Conservation (phyloP, 2,113 vertebrate genomes). For the Nycticorax nycticorax region DNA sequence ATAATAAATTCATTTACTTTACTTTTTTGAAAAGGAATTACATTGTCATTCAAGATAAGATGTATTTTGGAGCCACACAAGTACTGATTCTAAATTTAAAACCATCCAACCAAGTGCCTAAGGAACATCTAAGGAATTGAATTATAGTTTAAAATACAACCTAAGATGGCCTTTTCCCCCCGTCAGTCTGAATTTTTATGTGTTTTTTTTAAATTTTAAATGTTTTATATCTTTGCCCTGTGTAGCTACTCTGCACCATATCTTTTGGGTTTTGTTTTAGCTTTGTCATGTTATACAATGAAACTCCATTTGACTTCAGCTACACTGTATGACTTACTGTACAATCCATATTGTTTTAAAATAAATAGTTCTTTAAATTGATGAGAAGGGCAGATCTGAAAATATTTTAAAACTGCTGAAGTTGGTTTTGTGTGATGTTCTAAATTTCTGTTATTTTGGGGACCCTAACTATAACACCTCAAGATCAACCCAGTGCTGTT, state of each 20-base stretch:
- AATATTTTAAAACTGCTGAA: conserved; percentile 44
- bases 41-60: background rate
- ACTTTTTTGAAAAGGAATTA: background rate
- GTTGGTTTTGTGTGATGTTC: background rate
- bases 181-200: background rate
- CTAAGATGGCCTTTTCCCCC: background rate
- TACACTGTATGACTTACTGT: background rate
- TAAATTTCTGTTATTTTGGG: conserved; percentile 60
- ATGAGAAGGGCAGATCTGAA: conserved; percentile 44
- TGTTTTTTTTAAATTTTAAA: background rate
- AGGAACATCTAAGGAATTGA: background rate
- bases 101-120: background rate
- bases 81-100: conserved; percentile 47
- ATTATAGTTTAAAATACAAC: background rate
- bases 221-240: background rate
- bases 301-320: background rate
- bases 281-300: background rate
- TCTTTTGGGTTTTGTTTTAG: background rate
- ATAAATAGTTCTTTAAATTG: background rate
- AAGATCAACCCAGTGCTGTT: conserved; percentile 69
- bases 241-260: background rate
- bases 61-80: conserved; percentile 24
- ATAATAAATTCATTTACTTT: background rate
- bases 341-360: conserved; percentile 31
- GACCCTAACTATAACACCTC: conserved; percentile 67